Evolutionary conservation across 2,888 invertebrate genomes (phyloP), one percentile per base, ranked within the genome.

Genomic region (Drosophila pseudotakahashii): DNA sequence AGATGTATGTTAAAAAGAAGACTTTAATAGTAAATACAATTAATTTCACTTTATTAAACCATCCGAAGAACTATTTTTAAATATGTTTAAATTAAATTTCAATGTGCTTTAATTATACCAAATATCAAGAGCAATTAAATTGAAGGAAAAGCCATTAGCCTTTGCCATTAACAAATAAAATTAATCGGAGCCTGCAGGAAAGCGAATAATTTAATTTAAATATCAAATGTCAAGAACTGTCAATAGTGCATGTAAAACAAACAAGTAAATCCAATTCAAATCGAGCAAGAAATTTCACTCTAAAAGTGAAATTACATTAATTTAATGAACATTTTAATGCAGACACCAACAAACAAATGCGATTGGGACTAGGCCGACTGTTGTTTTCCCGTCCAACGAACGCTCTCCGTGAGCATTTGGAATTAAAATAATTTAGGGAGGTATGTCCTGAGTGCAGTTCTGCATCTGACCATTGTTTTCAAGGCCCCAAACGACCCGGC

Each of bases 311-410:
- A 60, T 32, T 23, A 50, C 78, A 86, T 83, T 83, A 78, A 83
- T 76, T 83, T 81, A 83, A 79, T 83, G 81, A 79, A 55, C 61
- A 70, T 75, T 73, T 85, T 81, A 73, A 75, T 67, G 85, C 80
- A 73, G 75, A 64, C 71, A 66, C 66, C 26, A 16, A 67, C 54
- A 51, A 60, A 61, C 59, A 66, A 76, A 71, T 78, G 68, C 68
- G 66, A 74, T 68, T 67, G 67, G 54, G 57, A 42, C 16, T 32
- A 16, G 10, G 39, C 11, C 13, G 34, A 41, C 45, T 54, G 30
- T 52, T 60, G 39, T 16, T 55, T 58, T 32, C 53, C 36, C 55
- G 30, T 16, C 48, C 34, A 16, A 60, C 26, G 41, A 55, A n/a
- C 32, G 19, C 42, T 32, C 9, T 36, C 11, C n/a, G n/a, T 11